Percentiles rank a stretch among this genome's conserved stretches.
phyloP scores from a whole-genome alignment of 2,113 vertebrate species.

The Spilogale gracilis region DNA sequence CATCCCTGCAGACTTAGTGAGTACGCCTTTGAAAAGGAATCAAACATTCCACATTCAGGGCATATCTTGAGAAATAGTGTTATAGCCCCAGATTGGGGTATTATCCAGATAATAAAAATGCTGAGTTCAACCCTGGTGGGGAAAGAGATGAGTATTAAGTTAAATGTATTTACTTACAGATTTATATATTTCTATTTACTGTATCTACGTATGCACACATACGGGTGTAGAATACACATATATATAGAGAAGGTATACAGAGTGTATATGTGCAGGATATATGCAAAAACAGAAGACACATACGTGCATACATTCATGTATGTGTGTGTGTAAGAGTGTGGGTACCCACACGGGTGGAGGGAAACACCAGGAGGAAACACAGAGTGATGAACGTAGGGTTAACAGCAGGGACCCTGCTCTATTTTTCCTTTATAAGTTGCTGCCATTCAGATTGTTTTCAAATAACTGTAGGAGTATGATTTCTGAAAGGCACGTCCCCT shows the following conservation, averaged over 20 bases:
- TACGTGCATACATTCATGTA: not conserved
- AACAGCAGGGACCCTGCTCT: too few species aligned
- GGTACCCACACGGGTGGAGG: too few species aligned
- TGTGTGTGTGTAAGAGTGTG: not conserved
- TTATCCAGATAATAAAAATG: not conserved
- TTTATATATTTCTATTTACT: not conserved
- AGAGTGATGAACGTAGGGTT: not conserved
- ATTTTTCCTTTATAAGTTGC: not conserved
- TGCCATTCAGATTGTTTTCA: not conserved
- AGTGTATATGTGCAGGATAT: not conserved
- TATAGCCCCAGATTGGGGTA: too few species aligned
- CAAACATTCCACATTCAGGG: not conserved
- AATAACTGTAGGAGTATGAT: not conserved
- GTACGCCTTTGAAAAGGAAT: not conserved
- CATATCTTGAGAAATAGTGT: not conserved
- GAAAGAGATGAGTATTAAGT: not conserved
- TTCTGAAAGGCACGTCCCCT: not conserved
- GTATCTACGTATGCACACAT: not conserved
- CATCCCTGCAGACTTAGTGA: not conserved
- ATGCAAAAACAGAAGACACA: not conserved
- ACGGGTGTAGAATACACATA: fast-evolving
- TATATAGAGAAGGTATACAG: not conserved
- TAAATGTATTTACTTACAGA: not conserved
- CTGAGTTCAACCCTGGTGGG: not conserved
- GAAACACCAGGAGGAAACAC: not conserved